Evolutionary conservation across 2,888 invertebrate genomes (phyloP), one percentile per base, ranked within the genome.

Genomic region (Heteromyza rotundicornis): DNA sequence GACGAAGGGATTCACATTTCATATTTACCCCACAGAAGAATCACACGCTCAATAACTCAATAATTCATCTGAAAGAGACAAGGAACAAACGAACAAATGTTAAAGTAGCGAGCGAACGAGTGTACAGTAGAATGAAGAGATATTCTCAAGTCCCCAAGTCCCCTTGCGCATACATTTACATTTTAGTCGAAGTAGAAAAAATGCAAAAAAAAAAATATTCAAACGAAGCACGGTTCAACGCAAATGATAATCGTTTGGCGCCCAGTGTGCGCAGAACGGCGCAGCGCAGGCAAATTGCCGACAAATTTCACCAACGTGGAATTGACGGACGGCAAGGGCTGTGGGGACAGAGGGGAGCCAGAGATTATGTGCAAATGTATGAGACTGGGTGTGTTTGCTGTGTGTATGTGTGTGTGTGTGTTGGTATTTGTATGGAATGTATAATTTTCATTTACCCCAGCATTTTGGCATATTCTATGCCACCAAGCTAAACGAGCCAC

Each of bases 221-320:
- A 32, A 12, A 32, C 5, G 12, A 32, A 32, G 32, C 32, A 5
- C 32, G 32, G 32, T 32, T 32, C 12, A 32, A 32, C 32, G 7
- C 32, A 32, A 32, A 32, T n/a, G 32, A 32, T 32, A 32, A 32
- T 32, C 32, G 32, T 12, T 32, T 32, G 5, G 32, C 12, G 32
- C 32, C 32, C 32, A 32, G 7, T 12, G 12, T 8, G 63, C n/a
- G n/a, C n/a, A n/a, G n/a, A n/a, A n/a, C n/a, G n/a, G n/a, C n/a
- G n/a, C 66, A 76, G 76, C 73, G 73, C 68, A 70, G 79, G 78
- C 79, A 79, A 79, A 80, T 80, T 80, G 79, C 75, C 76, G 79
- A 80, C 79, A 79, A 80, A 79, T 79, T 79, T 76, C 71, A 75
- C 69, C 77, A 75, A 75, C 79, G 77, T 80, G 78, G 77, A 80